A percentile compares a stretch with the other conserved stretches of the same genome.
phyloP scores from a whole-genome alignment of 2,888 invertebrate species.

The Eupithecia dodoneata region DNA sequence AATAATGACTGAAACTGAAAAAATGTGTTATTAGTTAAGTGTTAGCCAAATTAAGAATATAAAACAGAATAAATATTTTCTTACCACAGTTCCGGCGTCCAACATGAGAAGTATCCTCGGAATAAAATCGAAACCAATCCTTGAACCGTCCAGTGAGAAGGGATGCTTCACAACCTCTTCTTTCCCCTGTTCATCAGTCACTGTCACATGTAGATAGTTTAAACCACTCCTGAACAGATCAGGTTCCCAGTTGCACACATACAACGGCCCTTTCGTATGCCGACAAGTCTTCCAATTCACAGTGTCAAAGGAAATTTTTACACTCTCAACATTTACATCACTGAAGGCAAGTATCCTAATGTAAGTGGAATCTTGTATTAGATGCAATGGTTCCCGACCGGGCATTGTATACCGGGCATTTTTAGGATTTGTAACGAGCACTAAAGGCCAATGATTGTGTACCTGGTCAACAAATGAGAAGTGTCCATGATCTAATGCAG shows the following conservation, averaged over 20 bases:
- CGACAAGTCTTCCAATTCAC: slow-evolving; percentile 86
- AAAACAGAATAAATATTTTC: slow-evolving; percentile 54
- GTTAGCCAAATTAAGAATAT: neutral
- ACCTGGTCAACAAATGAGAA: slow-evolving; percentile 92
- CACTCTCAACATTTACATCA: slow-evolving; percentile 84
- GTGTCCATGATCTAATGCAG: slow-evolving; percentile 94
- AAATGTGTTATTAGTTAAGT: neutral
- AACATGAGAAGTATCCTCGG: slow-evolving; percentile 91
- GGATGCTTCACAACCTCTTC: slow-evolving; percentile 85
- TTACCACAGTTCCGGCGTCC: slow-evolving; percentile 89
- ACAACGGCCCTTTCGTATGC: slow-evolving; percentile 87
- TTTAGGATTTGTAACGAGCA: slow-evolving; percentile 96
- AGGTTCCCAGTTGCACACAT: slow-evolving; percentile 90
- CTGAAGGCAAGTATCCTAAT: slow-evolving; percentile 93
- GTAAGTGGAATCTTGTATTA: slow-evolving; percentile 89
- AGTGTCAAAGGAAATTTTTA: slow-evolving; percentile 87
- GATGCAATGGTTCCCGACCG: slow-evolving; percentile 87
- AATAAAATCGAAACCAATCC: slow-evolving; percentile 86
- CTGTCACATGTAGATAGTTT: slow-evolving; percentile 86
- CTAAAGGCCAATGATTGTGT: slow-evolving; percentile 91
- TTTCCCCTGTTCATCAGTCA: slow-evolving; percentile 84
- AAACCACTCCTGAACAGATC: slow-evolving; percentile 85
- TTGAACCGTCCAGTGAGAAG: slow-evolving; percentile 91
- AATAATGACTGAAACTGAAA: slow-evolving; percentile 89
- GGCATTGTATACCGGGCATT: slow-evolving; percentile 90